Evolutionary conservation across 2,888 invertebrate genomes (phyloP), one percentile per base, ranked within the genome.

Genomic region (Xanthorhoe spadicearia): DNA sequence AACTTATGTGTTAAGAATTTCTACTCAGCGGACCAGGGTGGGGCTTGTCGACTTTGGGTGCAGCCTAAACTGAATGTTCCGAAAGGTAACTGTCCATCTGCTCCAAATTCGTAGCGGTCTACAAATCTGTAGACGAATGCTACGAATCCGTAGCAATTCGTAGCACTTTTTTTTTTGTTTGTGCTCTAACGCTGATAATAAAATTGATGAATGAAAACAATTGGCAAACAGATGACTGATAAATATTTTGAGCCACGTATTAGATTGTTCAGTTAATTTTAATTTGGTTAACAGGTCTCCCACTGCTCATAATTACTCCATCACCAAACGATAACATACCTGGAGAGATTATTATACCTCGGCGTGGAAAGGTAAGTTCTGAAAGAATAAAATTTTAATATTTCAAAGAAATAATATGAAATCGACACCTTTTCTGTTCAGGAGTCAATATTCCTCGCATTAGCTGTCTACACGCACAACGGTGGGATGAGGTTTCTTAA

Each of bases 11-110:
- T 91, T 5, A 83, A 77, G 64, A 86, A 84, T 62, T 88, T 89
- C 64, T 92, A 92, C 66, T 75, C 81, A 0, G 75, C 76, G 5
- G 86, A 91, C n/a, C 72, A 76, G 0, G 87, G 87, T 0, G 91
- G 93, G 0, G 87, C 91, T 0, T 92, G 93, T 66, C 74, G 90
- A 59, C 77, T 93, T 18, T 93, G 92, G 92, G 64, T 87, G 43
- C 84, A 87, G 64, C 77, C 84, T 4, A 86, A 87, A 61, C 48
- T 83, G 17, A 64, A 73, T 1, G 67, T 68, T 18, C 81, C 83
- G 46, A 83, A 79, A 79, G 87, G 91, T 90, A 78, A 19, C 46
- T 7, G 18, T 32, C 48, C 38, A 10, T 7, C 32, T 43, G 53
- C 49, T 64, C 38, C 53, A 48, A 43, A 58, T n/a, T 54, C 18